phyloP scores from a whole-genome alignment of 2,797 vertebrate genomes.

The Malacoraja senta region DNA sequence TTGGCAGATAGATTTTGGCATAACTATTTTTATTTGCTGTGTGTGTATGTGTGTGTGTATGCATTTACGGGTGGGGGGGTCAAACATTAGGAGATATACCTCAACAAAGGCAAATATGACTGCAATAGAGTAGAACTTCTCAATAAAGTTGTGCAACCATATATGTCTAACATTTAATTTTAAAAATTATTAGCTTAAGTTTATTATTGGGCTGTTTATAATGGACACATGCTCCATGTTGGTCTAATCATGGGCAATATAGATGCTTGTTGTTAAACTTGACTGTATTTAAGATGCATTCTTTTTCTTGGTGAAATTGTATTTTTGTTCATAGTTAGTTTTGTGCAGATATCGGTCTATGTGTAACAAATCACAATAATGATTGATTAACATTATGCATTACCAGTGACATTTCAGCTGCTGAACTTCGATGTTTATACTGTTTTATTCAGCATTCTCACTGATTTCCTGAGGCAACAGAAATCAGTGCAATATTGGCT shows the following conservation, averaged over 20 bases:
- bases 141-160: neutral
- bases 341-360: neutral
- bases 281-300: neutral
- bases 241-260: neutral
- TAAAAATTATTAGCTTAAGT: neutral
- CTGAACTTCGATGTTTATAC: neutral
- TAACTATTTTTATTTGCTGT: neutral
- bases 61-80: too few relatives aligned
- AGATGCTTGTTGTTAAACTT: neutral
- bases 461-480: neutral
- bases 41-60: too few relatives aligned
- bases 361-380: neutral
- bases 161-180: neutral
- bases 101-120: neutral
- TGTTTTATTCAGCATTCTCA: neutral
- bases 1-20: neutral
- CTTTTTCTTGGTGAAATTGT: neutral
- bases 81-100: neutral
- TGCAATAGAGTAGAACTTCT: neutral
- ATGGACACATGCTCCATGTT: neutral
- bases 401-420: neutral
- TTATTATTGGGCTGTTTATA: neutral
- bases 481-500: neutral
- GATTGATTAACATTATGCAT: neutral
- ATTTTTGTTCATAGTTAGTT: neutral